phyloP scores from a whole-genome alignment of 1,140 invertebrate genomes.

The Drosophila nikananu region DNA sequence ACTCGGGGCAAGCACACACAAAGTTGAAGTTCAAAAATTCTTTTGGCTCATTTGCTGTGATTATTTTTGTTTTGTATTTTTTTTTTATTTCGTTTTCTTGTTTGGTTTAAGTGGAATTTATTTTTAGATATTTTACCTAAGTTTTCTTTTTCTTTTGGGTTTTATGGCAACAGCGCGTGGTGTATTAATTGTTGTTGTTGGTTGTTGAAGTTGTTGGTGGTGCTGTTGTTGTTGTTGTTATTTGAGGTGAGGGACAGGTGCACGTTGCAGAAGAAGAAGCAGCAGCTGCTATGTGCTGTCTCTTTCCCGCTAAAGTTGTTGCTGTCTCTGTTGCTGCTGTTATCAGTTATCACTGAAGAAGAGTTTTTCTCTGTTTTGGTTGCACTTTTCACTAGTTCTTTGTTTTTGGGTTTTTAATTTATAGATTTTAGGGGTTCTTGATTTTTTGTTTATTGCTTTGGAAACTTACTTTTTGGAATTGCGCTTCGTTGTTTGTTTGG shows the following conservation, averaged over 20 bases:
- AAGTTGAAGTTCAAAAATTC: conserved; percentile 56
- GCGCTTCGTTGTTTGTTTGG: conserved; percentile 85
- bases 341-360: conserved; percentile 52
- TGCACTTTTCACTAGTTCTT: conserved; percentile 42
- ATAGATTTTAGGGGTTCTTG: conserved; percentile 17
- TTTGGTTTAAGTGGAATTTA: conserved; percentile 76
- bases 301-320: conserved; percentile 30
- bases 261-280: conserved; percentile 23
- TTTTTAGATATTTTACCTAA: conserved; percentile 85
- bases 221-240: conserved; percentile 26
- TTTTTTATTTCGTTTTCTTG: conserved; percentile 44
- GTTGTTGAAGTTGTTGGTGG: conserved; percentile 30
- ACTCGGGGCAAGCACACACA: conserved; percentile 13
- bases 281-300: conserved; percentile 53
- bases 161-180: conserved; percentile 60
- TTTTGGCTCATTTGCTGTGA: conserved; percentile 47
- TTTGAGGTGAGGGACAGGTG: conserved; percentile 47
- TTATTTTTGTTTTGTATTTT: conserved; percentile 40
- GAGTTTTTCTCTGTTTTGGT: conserved; percentile 7
- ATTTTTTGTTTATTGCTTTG: conserved; percentile 14
- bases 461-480: conserved; percentile 85
- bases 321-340: conserved; percentile 39
- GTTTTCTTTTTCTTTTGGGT: conserved; percentile 73
- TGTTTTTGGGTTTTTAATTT: not conserved
- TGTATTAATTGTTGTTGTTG: conserved; percentile 51